Percentiles rank a stretch among this genome's conserved stretches.
These are phyloP conservation scores for Iphiclides podalirius DNA, from an alignment of 2,888 invertebrate species.

Conservation along the genomic window DNA sequence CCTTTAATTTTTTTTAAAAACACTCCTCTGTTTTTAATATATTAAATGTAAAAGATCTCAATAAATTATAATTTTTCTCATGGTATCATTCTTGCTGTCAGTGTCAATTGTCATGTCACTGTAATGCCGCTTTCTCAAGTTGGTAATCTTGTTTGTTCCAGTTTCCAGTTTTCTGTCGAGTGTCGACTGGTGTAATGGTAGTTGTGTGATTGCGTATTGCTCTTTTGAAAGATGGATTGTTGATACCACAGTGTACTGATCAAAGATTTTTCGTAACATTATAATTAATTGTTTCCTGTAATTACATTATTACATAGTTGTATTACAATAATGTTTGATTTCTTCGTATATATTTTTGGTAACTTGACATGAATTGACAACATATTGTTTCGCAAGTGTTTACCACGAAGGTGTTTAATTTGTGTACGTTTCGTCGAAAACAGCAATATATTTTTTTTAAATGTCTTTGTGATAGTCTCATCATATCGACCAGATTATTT, in stretches of 20 bases:
- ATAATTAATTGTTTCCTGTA: no score
- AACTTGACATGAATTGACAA: slow-evolving; percentile 62
- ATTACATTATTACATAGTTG: no score
- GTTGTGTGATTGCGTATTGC: slow-evolving; percentile 18
- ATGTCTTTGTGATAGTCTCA: no score
- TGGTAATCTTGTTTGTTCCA: slow-evolving; percentile 12
- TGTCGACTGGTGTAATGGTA: slow-evolving; percentile 23
- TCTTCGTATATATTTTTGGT: slow-evolving; percentile 36
- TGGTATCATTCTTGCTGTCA: slow-evolving; percentile 12
- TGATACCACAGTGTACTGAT: not conserved
- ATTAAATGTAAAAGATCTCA: no score
- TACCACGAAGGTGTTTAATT: slow-evolving; percentile 64
- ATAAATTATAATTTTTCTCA: no score
- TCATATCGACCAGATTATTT: no score
- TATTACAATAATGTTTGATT: slow-evolving; percentile 4
- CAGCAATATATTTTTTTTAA: no score
- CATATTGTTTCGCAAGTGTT: slow-evolving; percentile 71
- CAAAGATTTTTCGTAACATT: not conserved
- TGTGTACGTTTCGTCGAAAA: slow-evolving; percentile 65
- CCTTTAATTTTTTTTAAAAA: no score
- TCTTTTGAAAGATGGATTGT: slow-evolving; percentile 9
- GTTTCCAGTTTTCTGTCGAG: slow-evolving; percentile 48
- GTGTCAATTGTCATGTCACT: not conserved
- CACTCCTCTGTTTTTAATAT: no score
- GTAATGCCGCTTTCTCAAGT: not conserved